These are phyloP conservation scores for Sesamia nonagrioides DNA, from an alignment of 1,140 invertebrate genomes.

Conservation along the genomic window DNA sequence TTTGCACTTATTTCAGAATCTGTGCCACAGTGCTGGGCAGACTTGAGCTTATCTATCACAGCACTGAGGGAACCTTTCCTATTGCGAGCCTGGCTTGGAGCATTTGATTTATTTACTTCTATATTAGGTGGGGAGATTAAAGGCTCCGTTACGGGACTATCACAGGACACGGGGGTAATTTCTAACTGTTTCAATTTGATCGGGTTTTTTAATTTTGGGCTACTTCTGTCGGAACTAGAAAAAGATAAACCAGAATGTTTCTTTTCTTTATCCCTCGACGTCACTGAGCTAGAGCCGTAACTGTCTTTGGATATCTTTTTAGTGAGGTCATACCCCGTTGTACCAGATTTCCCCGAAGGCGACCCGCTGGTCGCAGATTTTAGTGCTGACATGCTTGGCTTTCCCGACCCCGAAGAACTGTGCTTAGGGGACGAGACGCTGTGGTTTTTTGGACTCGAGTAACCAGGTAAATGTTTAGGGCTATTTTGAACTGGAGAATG, in stretches of 20 bases:
- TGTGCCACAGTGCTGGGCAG: conserved; percentile 90
- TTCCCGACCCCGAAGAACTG: conserved; percentile 91
- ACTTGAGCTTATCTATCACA: conserved; percentile 95
- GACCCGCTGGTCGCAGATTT: conserved; percentile 92
- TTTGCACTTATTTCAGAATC: conserved; percentile 77
- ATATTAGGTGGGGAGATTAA: conserved; percentile 88
- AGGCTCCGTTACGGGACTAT: conserved; percentile 79
- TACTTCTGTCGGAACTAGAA: conserved; percentile 87
- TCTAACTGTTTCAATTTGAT: conserved; percentile 91
- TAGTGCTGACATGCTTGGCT: conserved; percentile 95
- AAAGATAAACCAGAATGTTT: conserved; percentile 88
- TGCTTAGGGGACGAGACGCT: conserved; percentile 93
- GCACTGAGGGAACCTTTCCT: conserved; percentile 94
- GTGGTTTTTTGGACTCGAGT: conserved; percentile 90
- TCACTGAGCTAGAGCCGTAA: conserved; percentile 83
- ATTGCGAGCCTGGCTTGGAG: conserved; percentile 89
- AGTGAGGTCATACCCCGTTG: conserved; percentile 81
- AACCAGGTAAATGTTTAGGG: conserved; percentile 90
- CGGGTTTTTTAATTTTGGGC: conserved; percentile 91
- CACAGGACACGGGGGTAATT: conserved; percentile 85
- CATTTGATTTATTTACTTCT: conserved; percentile 87
- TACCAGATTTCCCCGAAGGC: conserved; percentile 83
- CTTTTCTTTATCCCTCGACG: conserved; percentile 89
- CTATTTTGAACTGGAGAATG: conserved; percentile 93
- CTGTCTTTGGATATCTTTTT: conserved; percentile 88